Base-by-base conservation (phyloP, 2,113 vertebrate species). In the Prietella phreatophila region DNA sequence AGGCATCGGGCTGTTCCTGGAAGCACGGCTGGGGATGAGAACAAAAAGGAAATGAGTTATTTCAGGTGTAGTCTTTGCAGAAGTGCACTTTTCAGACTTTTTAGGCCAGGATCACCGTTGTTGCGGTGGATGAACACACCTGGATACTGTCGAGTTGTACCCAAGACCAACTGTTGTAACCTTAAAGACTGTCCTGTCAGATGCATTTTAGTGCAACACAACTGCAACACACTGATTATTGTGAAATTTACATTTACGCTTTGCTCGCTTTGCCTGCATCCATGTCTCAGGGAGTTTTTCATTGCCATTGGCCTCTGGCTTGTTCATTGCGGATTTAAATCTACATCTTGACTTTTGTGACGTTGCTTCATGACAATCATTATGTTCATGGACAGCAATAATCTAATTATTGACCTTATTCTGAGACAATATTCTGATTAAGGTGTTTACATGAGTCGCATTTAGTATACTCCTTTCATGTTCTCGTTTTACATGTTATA, bases 1-100 rank as follows among this genome's bases (percentile, higher is more conserved):
- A 83, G 85, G 30, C 27, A 50, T 22, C 73, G 42, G 30, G 94
- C 94, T 88, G 93, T 92, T 85, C 94, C 95, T 8, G 94, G 92
- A 89, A 95, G 93, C 90, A 96, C 95, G 92, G 89, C 50, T 90
- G 91, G 87, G 85, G 20, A 73, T 11, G 88, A 47, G 84, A 84
- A 87, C 3, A 89, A 25, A 90, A 82, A 27, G 39, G 67, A 73
- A 83, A 58, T 2, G 8, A 83, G 60, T 61, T 65, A 84, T 47
- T 67, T 33, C 5, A 58, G 10, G 33, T 60, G 5, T 0, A 53
- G 30, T 63, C 27, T 82, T 47, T 13, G n/a, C 14, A 69, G 65
- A 42, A 3, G 39, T 47, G 39, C 39, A 76, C 4, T 56, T 79
- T 2, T 50, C 1, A 55, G 19, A 80, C 11, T 14, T 5, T 17